Base-by-base conservation (phyloP, 92 coral and sea anemone species). In the Heteractis magnifica region DNA sequence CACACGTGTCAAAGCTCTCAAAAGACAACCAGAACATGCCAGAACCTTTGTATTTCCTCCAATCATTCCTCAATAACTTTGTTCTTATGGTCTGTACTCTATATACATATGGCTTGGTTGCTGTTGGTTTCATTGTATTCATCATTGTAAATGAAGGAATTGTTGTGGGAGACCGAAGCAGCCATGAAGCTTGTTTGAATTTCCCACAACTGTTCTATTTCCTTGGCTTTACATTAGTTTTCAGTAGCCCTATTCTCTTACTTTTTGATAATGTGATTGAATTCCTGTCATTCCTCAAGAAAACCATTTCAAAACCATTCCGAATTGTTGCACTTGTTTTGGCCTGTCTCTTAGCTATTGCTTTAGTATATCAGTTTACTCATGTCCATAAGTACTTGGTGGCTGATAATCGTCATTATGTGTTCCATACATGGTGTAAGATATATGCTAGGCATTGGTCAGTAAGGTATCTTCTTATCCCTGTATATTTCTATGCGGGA, bases 341-440 rank as follows among this genome's bases (percentile, higher is more conserved):
- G 49, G 49, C 72, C 14, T 53, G 85, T 5, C 53, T 88, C 0
- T 4, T 83, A 62, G 81, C 91, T 59, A 16, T 85, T 72, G 71
- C 83, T 10, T 80, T 89, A 14, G 77, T 97, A 74, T 83, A 86
- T 53, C 87, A 90, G 72, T 92, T 88, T 72, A 97, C 99, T 12
- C 88, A 90, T 79, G 87, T 97, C 12, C 99, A 97, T 84, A 82
- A 88, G 13, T 97, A 97, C 79, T 86, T 94, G 23, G 88, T 94
- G 13, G 97, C 99, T 6, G 99, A 97, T 77, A 97, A 97, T 85
- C 96, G 99, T 34, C 99, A 97, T 86, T 97, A 90, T 78, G 91
- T 98, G 10, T 97, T 97, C 79, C 92, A 97, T 62, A 80, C 94
- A n/a, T 97, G 99, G 99, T 91, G 93, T n/a, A 94, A 92, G 79